Evolutionary conservation across 2,888 invertebrate genomes (phyloP), one percentile per base, ranked within the genome.

Genomic region (Caenorhabditis sinica): DNA sequence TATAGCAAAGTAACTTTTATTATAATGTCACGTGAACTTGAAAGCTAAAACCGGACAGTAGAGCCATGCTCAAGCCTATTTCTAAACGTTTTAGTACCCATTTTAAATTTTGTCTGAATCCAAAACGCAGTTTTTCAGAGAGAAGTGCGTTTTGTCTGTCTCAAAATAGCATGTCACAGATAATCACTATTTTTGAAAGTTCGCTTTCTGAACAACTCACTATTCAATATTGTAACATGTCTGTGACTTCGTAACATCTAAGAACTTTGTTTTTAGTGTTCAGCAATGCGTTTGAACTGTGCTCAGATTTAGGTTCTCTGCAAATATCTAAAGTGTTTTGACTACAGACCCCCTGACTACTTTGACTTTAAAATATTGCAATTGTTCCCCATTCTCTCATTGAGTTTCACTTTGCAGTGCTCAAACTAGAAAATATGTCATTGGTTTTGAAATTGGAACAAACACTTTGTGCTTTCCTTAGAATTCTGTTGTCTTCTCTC

Each of bases 401-500:
- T 51, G 25, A 28, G n/a, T 53, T 75, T 33, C 13, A 25, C 30
- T 40, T 74, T 65, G 20, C 61, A 33, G 36, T 61, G 36, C 30
- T 61, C 51, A 49, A 63, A 63, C 51, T 53, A 74, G 63, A 74
- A 61, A 63, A 66, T 68, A 58, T 66, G 40, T 68, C 66, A 61
- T 63, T 40, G 40, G 25, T 68, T 56, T 58, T 49, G 58, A 72
- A 71, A 56, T 80, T 68, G 68, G 74, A 81, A 81, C 81, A 81
- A 74, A 74, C 74, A 73, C 80, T 43, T 72, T 80, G 73, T 74
- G 81, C 45, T 81, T 81, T 81, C 74, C 69, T 61, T 53, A 58
- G 72, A 80, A 72, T 66, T 25, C n/a, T 73, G 45, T 73, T 28
- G 33, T 60, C 33, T 25, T 43, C 23, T 40, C 9, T 53, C 53